Percentiles rank a stretch among this genome's conserved stretches.
phyloP scores from a whole-genome alignment of 2,888 invertebrate species.

The Papilio gigon region DNA sequence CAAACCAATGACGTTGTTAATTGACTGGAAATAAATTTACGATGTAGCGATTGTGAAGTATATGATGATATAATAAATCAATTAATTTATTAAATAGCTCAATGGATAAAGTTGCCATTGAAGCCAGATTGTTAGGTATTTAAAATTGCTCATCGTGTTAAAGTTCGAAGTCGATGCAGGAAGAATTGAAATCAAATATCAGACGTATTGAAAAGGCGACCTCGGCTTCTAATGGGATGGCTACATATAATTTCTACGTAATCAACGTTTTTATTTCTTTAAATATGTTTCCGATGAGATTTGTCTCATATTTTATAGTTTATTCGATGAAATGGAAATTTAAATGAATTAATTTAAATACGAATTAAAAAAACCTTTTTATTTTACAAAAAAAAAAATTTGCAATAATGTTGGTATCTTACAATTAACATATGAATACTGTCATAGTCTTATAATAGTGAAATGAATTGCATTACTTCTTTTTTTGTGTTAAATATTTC shows the following conservation, averaged over 20 bases:
- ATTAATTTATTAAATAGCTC: constrained; percentile 58
- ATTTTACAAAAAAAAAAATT: too few species aligned
- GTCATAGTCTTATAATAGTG: too few species aligned
- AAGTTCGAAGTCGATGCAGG: constrained; percentile 50
- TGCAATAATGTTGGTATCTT: too few species aligned
- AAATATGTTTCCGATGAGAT: constrained; percentile 5
- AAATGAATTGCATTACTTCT: too few species aligned
- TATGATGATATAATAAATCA: constrained; percentile 54
- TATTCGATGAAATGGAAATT: not conserved
- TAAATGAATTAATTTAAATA: too few species aligned
- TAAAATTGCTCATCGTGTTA: constrained; percentile 55
- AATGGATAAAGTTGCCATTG: constrained; percentile 53
- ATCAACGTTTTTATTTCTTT: constrained; percentile 43
- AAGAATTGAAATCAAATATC: constrained; percentile 48
- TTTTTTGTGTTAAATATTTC: too few species aligned
- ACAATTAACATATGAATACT: too few species aligned
- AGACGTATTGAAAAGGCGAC: constrained; percentile 56
- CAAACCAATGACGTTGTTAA: constrained; percentile 33
- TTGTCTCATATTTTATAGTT: not conserved
- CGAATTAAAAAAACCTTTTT: too few species aligned
- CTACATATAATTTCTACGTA: constrained; percentile 51
- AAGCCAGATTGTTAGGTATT: constrained; percentile 66
- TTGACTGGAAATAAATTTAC: constrained; percentile 28
- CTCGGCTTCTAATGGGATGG: constrained; percentile 55
- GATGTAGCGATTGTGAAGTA: constrained; percentile 35